A percentile compares a stretch with the other conserved stretches of the same genome.
phyloP scores from a whole-genome alignment of 1,140 invertebrate species.

The Cotesia glomerata region DNA sequence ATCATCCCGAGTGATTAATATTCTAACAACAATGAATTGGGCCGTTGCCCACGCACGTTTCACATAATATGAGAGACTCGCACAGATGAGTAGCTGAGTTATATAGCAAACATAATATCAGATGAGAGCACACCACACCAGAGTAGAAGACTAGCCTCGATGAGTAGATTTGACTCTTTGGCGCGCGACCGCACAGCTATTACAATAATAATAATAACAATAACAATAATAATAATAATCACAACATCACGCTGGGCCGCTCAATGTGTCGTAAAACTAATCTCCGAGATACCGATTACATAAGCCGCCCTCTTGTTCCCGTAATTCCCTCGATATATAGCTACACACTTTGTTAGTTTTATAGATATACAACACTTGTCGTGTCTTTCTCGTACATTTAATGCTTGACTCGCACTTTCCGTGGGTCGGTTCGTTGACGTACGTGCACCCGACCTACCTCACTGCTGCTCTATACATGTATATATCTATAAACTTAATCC shows the following conservation, averaged over 20 bases:
- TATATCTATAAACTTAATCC: constrained; percentile 17
- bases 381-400: constrained; percentile 25
- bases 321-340: constrained; percentile 1
- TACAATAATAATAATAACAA: not conserved
- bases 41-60: constrained; percentile 32
- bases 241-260: not conserved
- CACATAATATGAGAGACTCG: not conserved
- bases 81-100: too few relatives aligned
- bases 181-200: constrained; percentile 3
- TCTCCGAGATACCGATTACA: constrained; percentile 46
- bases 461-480: constrained; percentile 12
- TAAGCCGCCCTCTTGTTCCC: constrained; percentile 31
- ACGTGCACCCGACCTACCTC: constrained; percentile 31
- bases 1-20: constrained; percentile 40
- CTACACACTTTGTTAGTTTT: constrained; percentile 10
- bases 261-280: constrained; percentile 42
- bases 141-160: too few relatives aligned
- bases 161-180: not conserved
- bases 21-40: constrained; percentile 40
- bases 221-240: too few relatives aligned
- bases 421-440: constrained; percentile 33
- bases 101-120: too few relatives aligned
- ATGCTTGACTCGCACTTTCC: constrained; percentile 28
- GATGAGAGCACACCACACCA: too few relatives aligned
- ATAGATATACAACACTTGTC: constrained; percentile 13